Percentiles rank a stretch among this genome's conserved stretches.
These are phyloP conservation scores for Idaea biselata DNA, from an alignment of 2,888 invertebrate genomes.

Conservation along the genomic window DNA sequence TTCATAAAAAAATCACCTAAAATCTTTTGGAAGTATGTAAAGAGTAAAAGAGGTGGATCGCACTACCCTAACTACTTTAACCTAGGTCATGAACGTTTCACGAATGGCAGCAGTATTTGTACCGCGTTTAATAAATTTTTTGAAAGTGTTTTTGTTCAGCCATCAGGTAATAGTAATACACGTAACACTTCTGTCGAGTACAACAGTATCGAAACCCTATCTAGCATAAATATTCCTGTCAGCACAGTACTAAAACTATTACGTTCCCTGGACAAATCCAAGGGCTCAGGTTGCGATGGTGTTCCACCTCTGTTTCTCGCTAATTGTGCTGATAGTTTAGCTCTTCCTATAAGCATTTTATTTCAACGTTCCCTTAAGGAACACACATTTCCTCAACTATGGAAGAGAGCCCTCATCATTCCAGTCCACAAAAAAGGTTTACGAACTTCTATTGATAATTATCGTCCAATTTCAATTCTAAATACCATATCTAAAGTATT, in stretches of 20 bases:
- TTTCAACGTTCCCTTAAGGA: not conserved
- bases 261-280: not conserved
- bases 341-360: not conserved
- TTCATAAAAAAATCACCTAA: not conserved
- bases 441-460: not conserved
- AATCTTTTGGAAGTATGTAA: not conserved
- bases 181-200: not conserved
- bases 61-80: not conserved
- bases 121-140: not conserved
- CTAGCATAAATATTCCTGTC: not conserved
- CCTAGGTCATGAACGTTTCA: not conserved
- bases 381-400: slow-evolving; percentile 7
- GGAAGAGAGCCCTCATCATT: not conserved
- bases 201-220: not conserved
- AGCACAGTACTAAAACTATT: not conserved
- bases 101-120: not conserved
- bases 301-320: not conserved
- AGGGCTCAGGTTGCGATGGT: not conserved
- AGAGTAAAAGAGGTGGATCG: not conserved
- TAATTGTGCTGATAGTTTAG: not conserved
- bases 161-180: not conserved
- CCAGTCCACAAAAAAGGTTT: not conserved
- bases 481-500: slow-evolving; percentile 16
- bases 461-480: slow-evolving; percentile 6
- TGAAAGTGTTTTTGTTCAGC: not conserved